Percentiles rank a stretch among this genome's conserved stretches.
These are phyloP conservation scores for Festucalex cinctus DNA, from an alignment of 2,113 vertebrate species.

Conservation along the genomic window DNA sequence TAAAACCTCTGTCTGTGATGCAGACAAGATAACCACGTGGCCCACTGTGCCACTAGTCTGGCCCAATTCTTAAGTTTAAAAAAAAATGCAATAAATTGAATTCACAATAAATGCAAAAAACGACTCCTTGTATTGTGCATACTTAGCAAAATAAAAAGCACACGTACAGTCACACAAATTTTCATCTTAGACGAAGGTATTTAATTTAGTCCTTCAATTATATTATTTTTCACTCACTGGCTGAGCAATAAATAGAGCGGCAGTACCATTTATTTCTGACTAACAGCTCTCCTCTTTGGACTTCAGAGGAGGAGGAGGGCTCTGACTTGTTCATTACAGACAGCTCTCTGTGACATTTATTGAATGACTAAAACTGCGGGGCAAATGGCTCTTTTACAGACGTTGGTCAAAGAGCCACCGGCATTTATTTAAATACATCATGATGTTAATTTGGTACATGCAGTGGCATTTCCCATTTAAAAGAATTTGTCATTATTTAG, in stretches of 20 bases:
- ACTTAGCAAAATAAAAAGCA: background rate
- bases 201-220: background rate
- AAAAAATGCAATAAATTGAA: background rate
- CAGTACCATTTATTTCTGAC: background rate
- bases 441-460: background rate
- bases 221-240: background rate
- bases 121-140: background rate
- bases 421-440: constrained; percentile 8
- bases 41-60: background rate
- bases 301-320: background rate
- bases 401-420: background rate
- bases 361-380: constrained; percentile 11
- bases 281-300: constrained; percentile 6
- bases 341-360: constrained; percentile 14
- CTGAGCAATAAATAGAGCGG: background rate
- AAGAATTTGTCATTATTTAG: constrained; percentile 14
- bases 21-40: background rate
- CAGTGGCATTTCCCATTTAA: constrained; percentile 4
- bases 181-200: too few species aligned
- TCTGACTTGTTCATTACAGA: constrained; percentile 2
- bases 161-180: background rate
- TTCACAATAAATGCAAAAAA: background rate
- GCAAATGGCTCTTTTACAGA: background rate
- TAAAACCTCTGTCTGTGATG: background rate
- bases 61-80: background rate